phyloP scores from a whole-genome alignment of 2,888 invertebrate species.

The Lissonota sp. region DNA sequence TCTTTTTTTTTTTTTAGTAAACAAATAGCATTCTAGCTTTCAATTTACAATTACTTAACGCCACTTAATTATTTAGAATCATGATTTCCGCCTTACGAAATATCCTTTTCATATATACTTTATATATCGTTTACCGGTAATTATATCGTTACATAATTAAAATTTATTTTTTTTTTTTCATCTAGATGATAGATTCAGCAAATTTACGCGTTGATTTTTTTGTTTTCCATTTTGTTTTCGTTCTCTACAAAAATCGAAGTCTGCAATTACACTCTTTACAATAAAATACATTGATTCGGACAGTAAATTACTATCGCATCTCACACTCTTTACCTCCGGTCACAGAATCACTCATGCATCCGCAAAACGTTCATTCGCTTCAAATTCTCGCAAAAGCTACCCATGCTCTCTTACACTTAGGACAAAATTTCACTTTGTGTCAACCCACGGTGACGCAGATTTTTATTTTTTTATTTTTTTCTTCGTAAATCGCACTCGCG shows the following conservation, averaged over 20 bases:
- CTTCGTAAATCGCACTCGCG: conserved; percentile 64
- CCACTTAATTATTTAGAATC: conserved; percentile 79
- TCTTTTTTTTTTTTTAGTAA: conserved; percentile 72
- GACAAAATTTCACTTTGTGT: conserved; percentile 70
- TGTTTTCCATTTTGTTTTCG: conserved; percentile 70
- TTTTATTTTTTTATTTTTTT: conserved; percentile 48
- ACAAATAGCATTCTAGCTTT: conserved; percentile 79
- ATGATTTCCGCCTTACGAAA: conserved; percentile 72
- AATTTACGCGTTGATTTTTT: conserved; percentile 55
- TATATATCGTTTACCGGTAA: conserved; percentile 60
- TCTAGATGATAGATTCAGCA: conserved; percentile 63
- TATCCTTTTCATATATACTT: conserved; percentile 65
- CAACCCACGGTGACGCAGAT: conserved; percentile 66
- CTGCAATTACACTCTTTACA: conserved; percentile 75
- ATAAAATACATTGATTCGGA: conserved; percentile 80
- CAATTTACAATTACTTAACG: conserved; percentile 78
- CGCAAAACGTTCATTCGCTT: conserved; percentile 63
- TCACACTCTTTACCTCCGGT: conserved; percentile 44
- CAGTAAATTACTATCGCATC: conserved; percentile 70
- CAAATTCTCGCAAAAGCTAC: conserved; percentile 46
- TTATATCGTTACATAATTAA: conserved; percentile 69
- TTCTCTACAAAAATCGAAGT: conserved; percentile 78
- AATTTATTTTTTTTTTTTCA: conserved; percentile 62
- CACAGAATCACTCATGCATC: conserved; percentile 36
- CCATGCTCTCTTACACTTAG: conserved; percentile 54